Evolutionary conservation across 2,113 vertebrate species (phyloP).

Genomic region (Edolisoma coerulescens): DNA sequence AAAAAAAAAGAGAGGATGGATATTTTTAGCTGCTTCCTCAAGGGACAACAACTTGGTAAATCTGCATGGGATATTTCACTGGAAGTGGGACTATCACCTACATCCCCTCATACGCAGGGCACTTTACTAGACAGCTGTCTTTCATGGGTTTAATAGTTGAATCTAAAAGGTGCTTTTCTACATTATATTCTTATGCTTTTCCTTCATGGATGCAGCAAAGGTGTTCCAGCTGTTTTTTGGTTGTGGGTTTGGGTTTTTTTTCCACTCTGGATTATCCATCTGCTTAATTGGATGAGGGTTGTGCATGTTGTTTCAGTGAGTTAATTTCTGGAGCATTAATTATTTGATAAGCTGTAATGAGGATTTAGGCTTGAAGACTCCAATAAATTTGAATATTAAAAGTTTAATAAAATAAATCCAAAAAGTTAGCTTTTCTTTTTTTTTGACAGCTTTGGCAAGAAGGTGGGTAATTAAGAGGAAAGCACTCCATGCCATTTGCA

Average conservation of each 20-base stretch:
- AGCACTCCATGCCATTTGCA: constrained; percentile 33
- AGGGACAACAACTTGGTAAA: neutral
- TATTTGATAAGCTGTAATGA: constrained; percentile 47
- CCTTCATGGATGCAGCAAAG: neutral
- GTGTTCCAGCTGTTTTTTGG: neutral
- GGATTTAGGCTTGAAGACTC: constrained; percentile 34
- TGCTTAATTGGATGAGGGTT: constrained; percentile 30
- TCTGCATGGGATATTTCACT: neutral
- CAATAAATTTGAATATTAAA: constrained; percentile 44
- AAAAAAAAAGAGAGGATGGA: neutral
- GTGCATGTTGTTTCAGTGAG: constrained; percentile 16
- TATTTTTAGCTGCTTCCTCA: neutral
- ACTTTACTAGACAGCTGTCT: neutral
- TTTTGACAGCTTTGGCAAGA: constrained; percentile 24
- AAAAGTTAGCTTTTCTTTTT: constrained; percentile 6
- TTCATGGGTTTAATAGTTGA: neutral
- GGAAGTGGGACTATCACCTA: neutral
- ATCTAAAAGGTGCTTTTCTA: neutral
- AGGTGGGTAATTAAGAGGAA: constrained; percentile 23
- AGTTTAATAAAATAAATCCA: constrained; percentile 42
- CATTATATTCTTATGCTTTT: neutral
- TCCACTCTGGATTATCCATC: constrained; percentile 3
- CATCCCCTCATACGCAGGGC: neutral
- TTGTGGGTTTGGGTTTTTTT: neutral
- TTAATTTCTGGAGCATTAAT: constrained; percentile 53